phyloP scores from a whole-genome alignment of 2,888 invertebrate species.

The Sphecodes monilicornis region DNA sequence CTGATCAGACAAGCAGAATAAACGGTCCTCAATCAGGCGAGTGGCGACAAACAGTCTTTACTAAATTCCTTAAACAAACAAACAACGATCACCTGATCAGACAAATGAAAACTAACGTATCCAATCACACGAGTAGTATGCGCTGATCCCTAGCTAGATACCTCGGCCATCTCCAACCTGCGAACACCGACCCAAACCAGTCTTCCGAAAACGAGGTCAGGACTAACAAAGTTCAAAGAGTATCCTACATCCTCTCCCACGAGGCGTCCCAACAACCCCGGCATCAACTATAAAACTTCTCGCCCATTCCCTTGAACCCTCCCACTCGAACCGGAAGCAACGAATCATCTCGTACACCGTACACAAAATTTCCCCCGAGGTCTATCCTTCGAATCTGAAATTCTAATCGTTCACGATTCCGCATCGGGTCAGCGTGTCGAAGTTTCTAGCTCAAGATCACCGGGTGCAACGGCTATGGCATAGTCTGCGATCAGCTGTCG shows the following conservation, averaged over 20 bases:
- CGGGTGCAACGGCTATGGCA: not conserved
- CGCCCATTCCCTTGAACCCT: not conserved
- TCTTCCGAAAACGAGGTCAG: not conserved
- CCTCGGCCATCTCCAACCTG: not conserved
- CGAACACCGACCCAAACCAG: not conserved
- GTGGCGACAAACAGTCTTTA: no score
- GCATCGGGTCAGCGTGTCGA: conserved; percentile 6
- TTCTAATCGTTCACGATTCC: not conserved
- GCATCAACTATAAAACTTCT: not conserved
- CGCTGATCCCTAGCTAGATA: not conserved
- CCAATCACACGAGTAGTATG: not conserved
- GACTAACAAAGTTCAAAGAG: not conserved
- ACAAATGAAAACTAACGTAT: no score
- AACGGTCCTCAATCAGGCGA: no score
- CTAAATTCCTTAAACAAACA: no score
- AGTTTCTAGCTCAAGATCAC: conserved; percentile 10
- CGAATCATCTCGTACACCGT: not conserved
- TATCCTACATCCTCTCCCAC: not conserved
- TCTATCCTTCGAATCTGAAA: not conserved
- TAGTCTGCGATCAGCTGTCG: conserved; percentile 3
- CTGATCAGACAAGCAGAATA: no score
- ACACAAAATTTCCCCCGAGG: not conserved
- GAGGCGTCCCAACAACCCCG: not conserved
- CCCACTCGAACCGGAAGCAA: not conserved
- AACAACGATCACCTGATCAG: not conserved